Conservation (phyloP, 1,140 invertebrate genomes). For the Delia radicum region DNA sequence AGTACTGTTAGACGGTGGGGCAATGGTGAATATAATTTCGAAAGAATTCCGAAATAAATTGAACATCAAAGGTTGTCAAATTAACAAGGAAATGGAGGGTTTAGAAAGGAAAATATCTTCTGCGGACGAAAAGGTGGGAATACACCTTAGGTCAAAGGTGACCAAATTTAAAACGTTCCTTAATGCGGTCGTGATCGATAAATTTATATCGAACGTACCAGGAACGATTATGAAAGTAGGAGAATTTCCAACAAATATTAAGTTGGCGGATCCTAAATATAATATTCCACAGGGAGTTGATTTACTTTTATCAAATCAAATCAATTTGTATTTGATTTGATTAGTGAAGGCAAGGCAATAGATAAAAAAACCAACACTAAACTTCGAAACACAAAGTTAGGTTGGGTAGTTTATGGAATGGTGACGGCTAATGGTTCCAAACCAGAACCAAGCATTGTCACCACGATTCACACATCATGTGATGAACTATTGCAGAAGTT, state of each 20-base stretch:
- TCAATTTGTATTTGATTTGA: slow-evolving; percentile 33
- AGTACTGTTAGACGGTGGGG: slow-evolving; percentile 23
- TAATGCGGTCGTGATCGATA: not conserved
- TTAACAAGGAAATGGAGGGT: not conserved
- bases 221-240: not conserved
- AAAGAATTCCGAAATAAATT: slow-evolving; percentile 27
- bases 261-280: slow-evolving; percentile 41
- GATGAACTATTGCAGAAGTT: slow-evolving; percentile 32
- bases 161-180: not conserved
- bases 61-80: not conserved
- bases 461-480: not conserved
- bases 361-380: not conserved
- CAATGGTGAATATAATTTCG: slow-evolving; percentile 25
- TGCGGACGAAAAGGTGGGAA: not conserved
- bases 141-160: not conserved
- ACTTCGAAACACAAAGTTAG: slow-evolving; percentile 30
- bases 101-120: not conserved
- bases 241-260: slow-evolving; percentile 24
- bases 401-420: slow-evolving; percentile 31
- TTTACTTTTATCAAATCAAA: slow-evolving; percentile 37
- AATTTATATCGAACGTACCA: not conserved
- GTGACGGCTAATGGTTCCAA: not conserved
- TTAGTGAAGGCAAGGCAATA: slow-evolving; percentile 31
- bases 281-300: slow-evolving; percentile 35
- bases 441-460: not conserved